phyloP scores from a whole-genome alignment of 92 coral and sea anemone genomes.

The Palythoa grandiflora region DNA sequence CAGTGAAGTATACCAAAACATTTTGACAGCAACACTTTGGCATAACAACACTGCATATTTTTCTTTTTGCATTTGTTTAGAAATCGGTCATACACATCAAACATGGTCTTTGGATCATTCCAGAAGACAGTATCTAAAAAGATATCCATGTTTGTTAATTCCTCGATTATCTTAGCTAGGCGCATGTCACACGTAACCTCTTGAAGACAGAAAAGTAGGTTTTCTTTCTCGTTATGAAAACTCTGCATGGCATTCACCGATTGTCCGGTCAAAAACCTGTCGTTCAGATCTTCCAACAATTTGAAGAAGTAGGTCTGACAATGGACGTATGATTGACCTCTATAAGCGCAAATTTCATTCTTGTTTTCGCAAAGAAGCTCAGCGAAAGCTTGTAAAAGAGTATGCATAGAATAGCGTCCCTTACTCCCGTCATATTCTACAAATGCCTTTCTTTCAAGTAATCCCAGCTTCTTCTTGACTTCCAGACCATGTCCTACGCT shows the following conservation, averaged over 20 bases:
- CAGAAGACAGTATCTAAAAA: conserved; percentile 21
- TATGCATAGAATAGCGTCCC: conserved; percentile 3
- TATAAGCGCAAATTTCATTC: background rate
- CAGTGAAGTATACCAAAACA: background rate
- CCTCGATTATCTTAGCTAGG: background rate
- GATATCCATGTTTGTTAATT: conserved; percentile 16
- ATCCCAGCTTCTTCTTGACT: background rate
- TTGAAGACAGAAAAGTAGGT: background rate
- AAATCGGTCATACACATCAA: background rate
- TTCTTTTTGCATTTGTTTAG: conserved; percentile 5
- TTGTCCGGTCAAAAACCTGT: conserved; percentile 16
- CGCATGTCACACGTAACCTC: background rate
- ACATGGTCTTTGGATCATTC: background rate
- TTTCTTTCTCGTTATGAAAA: background rate
- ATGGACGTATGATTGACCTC: background rate
- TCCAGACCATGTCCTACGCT: background rate
- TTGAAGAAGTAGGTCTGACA: background rate
- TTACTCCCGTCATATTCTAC: background rate
- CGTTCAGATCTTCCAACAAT: background rate
- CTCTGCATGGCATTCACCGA: conserved; percentile 2
- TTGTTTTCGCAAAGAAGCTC: background rate
- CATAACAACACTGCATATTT: background rate
- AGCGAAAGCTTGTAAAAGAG: conserved; percentile 1
- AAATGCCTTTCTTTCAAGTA: conserved; percentile 17
- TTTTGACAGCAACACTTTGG: conserved; percentile 5